Conservation (phyloP, 2,113 vertebrate species). For the Scomber colias region DNA sequence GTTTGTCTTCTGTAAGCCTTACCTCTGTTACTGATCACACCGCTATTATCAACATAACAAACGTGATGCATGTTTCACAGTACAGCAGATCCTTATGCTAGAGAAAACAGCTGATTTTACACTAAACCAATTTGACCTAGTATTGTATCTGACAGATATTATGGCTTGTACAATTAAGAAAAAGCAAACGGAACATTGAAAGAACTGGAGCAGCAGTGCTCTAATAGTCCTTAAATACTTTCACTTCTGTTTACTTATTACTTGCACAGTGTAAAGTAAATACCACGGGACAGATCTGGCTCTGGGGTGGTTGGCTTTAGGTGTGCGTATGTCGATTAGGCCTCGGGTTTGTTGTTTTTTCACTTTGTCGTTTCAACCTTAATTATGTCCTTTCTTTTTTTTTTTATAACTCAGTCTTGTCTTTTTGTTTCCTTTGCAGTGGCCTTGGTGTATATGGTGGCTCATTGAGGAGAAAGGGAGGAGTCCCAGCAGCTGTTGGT, state of each 20-base stretch:
- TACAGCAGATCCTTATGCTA: neutral
- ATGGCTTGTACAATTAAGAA: neutral
- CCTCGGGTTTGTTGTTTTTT: constrained; percentile 12
- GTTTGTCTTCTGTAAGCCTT: neutral
- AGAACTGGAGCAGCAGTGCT: neutral
- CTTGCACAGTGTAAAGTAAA: neutral
- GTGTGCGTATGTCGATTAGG: neutral
- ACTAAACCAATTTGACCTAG: neutral
- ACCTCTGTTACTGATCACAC: neutral
- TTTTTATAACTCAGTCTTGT: neutral
- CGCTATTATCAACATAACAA: neutral
- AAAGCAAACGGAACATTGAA: neutral
- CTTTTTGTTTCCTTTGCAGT: constrained; percentile 57
- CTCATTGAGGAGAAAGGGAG: constrained; percentile 72
- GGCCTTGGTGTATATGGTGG: constrained; percentile 74
- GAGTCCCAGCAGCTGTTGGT: constrained; percentile 69
- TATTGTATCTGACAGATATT: neutral
- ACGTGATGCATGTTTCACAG: neutral
- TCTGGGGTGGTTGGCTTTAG: neutral
- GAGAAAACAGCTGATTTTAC: neutral
- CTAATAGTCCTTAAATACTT: neutral
- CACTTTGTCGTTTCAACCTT: neutral
- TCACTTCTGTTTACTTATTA: neutral
- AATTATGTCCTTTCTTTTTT: neutral
- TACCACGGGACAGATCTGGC: neutral